phyloP scores from a whole-genome alignment of 92 coral and sea anemone species.

The Scolanthus callimorphus region DNA sequence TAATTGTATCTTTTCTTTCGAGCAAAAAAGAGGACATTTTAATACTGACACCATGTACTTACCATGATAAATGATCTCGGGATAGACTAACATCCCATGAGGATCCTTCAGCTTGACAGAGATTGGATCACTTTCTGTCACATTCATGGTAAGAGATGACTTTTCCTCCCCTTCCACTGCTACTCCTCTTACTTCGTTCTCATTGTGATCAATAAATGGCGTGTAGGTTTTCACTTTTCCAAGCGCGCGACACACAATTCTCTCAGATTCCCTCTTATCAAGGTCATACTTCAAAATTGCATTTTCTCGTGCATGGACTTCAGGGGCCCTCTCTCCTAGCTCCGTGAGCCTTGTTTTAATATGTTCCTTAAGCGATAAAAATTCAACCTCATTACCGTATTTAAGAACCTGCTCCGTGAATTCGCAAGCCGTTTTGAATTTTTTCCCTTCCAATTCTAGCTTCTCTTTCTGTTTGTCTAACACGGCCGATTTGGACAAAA shows the following conservation, averaged over 20 bases:
- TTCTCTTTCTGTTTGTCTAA: slow-evolving; percentile 53
- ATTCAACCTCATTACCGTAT: slow-evolving; percentile 84
- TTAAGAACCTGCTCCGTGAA: slow-evolving; percentile 82
- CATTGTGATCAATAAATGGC: slow-evolving; percentile 27
- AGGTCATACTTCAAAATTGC: slow-evolving; percentile 68
- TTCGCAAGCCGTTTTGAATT: slow-evolving; percentile 66
- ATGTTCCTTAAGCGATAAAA: slow-evolving; percentile 54
- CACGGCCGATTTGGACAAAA: slow-evolving; percentile 49
- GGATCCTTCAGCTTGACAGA: slow-evolving; percentile 56
- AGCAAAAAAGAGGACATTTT: too few species aligned
- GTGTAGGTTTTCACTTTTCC: slow-evolving; percentile 59
- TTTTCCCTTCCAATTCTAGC: slow-evolving; percentile 50
- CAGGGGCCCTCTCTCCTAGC: slow-evolving; percentile 44
- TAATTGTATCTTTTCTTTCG: too few species aligned
- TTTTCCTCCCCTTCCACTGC: slow-evolving; percentile 19
- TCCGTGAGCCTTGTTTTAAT: slow-evolving; percentile 64
- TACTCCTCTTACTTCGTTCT: slow-evolving; percentile 18
- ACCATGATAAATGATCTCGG: slow-evolving; percentile 55
- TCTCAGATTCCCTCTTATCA: slow-evolving; percentile 65
- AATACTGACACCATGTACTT: too few species aligned
- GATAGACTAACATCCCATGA: slow-evolving; percentile 29
- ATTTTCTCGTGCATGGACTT: slow-evolving; percentile 68
- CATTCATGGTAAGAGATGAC: background rate
- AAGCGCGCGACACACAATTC: slow-evolving; percentile 48
- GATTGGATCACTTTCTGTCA: slow-evolving; percentile 33